phyloP scores from a whole-genome alignment of 2,888 invertebrate species.

The Pristionchus arcanus region DNA sequence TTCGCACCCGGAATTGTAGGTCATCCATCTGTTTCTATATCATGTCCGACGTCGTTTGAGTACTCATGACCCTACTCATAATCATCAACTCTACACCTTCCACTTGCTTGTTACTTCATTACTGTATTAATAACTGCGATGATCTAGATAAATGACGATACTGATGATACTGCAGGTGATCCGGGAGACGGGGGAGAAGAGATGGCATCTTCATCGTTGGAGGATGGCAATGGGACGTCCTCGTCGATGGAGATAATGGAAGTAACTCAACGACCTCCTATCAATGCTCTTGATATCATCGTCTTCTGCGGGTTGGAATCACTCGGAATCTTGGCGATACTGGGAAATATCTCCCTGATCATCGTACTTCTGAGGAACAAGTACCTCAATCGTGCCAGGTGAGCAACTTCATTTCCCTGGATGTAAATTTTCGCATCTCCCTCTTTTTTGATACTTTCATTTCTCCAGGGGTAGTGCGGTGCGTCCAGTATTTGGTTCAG shows the following conservation, averaged over 20 bases:
- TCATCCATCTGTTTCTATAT: background rate
- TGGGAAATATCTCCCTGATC: conserved; percentile 74
- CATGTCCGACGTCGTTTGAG: no score
- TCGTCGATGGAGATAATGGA: background rate
- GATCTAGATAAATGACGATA: no score
- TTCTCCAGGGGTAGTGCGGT: no score
- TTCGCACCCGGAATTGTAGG: background rate
- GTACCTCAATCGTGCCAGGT: conserved; percentile 76
- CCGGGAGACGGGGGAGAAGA: background rate
- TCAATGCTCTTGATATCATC: conserved; percentile 62
- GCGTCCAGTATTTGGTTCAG: no score
- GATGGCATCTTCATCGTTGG: background rate
- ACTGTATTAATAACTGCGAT: no score
- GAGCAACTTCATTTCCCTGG: no score
- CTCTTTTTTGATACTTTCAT: background rate
- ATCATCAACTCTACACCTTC: no score
- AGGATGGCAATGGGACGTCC: background rate
- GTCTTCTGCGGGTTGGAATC: conserved; percentile 67
- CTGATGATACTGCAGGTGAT: background rate
- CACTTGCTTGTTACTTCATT: no score
- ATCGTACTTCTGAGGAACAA: conserved; percentile 74
- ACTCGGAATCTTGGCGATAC: conserved; percentile 73
- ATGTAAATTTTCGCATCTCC: no score
- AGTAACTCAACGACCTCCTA: background rate
- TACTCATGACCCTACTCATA: no score